Conservation (phyloP, 1,140 invertebrate species). For the Latrodectus geometricus region DNA sequence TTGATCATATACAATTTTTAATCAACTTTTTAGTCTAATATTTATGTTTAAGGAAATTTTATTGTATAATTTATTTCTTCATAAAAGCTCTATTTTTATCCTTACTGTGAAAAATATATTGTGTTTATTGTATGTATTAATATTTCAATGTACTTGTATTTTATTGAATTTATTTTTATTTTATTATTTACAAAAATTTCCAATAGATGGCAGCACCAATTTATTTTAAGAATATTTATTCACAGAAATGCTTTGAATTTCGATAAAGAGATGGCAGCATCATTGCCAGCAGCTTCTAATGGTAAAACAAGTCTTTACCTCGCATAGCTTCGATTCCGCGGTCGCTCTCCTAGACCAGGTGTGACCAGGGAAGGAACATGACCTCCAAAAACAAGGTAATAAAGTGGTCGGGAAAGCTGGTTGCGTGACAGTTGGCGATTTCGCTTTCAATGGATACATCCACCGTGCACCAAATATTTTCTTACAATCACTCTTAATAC, state of each 20-base stretch:
- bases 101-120: no score
- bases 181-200: not conserved
- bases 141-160: no score
- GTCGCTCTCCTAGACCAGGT: not conserved
- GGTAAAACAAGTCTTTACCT: no score
- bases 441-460: not conserved
- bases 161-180: no score
- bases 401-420: no score
- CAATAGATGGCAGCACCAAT: not conserved
- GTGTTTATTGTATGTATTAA: no score
- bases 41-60: no score
- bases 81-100: no score
- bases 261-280: not conserved
- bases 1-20: no score
- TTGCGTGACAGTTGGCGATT: not conserved
- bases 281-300: not conserved
- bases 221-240: not conserved
- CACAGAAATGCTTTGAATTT: not conserved
- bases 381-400: not conserved
- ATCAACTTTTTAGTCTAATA: no score
- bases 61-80: no score
- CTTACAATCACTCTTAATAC: not conserved
- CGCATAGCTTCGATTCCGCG: no score
- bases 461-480: not conserved
- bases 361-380: not conserved